Conservation (phyloP, 1,140 invertebrate species). For the Trachymyrmex septentrionalis region DNA sequence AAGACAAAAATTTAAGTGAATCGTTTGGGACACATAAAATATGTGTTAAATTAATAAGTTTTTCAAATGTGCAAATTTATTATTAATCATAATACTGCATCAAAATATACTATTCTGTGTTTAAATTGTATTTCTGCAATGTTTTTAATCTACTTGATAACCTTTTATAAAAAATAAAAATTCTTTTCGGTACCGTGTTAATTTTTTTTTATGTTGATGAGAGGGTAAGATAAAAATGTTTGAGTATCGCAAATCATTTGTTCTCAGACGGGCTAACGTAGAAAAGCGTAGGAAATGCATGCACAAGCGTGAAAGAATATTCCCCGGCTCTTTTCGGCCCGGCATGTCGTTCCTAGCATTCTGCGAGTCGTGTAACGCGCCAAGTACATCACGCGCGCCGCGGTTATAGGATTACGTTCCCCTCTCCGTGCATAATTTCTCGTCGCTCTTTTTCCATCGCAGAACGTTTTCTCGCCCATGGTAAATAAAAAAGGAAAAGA, state of each 20-base stretch:
- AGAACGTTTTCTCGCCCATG: conserved; percentile 27
- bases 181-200: not conserved
- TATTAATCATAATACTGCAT: not conserved
- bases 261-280: not conserved
- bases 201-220: conserved; percentile 2
- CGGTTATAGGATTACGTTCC: conserved; percentile 43
- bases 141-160: not conserved
- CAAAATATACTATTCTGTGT: not conserved
- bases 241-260: conserved; percentile 18
- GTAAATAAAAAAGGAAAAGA: conserved; percentile 41
- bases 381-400: conserved; percentile 23
- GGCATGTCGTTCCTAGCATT: conserved; percentile 24
- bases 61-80: not conserved
- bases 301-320: conserved; percentile 39
- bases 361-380: conserved; percentile 37
- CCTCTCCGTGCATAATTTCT: conserved; percentile 15
- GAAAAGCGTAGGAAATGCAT: conserved; percentile 12
- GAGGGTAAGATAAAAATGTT: not conserved
- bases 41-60: not conserved
- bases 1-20: too few relatives aligned
- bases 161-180: not conserved
- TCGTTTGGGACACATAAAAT: not conserved
- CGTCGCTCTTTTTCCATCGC: not conserved
- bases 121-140: not conserved
- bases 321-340: not conserved